Percentiles rank a stretch among this genome's conserved stretches.
These are phyloP conservation scores for Pseudomyrmex concolor DNA, from an alignment of 1,140 invertebrate genomes.

Conservation along the genomic window DNA sequence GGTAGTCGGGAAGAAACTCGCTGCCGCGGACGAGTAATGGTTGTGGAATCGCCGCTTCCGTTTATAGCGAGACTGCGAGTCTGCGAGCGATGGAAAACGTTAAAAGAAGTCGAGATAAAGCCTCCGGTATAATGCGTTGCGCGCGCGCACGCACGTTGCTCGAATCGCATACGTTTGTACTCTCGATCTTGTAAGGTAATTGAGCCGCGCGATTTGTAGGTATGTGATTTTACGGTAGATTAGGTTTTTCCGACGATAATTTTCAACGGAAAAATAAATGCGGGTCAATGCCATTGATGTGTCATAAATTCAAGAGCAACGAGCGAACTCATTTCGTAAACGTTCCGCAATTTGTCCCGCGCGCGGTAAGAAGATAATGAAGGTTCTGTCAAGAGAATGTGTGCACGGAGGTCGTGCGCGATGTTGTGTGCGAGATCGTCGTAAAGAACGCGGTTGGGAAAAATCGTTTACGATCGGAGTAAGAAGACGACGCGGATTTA, in stretches of 20 bases:
- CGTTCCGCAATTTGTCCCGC: conserved; percentile 53
- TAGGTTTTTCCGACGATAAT: no score
- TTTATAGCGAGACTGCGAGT: conserved; percentile 71
- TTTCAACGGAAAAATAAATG: no score
- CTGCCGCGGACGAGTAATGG: conserved; percentile 66
- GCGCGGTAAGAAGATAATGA: conserved; percentile 48
- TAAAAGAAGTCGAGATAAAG: conserved; percentile 29
- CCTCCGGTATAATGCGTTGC: conserved; percentile 19
- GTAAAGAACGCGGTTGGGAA: conserved; percentile 18
- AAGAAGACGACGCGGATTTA: conserved; percentile 40
- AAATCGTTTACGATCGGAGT: conserved; percentile 22
- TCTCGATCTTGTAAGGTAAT: no score
- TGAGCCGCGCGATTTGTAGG: no score
- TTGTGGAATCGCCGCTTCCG: conserved; percentile 75
- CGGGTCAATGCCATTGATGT: background rate
- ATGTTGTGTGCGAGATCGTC: background rate
- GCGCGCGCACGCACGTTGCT: no score
- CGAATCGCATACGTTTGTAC: no score
- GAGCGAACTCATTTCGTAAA: conserved; percentile 20
- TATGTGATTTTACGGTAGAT: no score
- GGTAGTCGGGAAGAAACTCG: conserved; percentile 69
- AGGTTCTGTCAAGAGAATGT: conserved; percentile 43
- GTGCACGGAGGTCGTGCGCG: background rate
- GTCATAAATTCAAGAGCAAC: conserved; percentile 28
- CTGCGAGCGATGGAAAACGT: conserved; percentile 56